These are phyloP conservation scores for Apamea monoglypha DNA, from an alignment of 2,888 invertebrate genomes.

Conservation along the genomic window DNA sequence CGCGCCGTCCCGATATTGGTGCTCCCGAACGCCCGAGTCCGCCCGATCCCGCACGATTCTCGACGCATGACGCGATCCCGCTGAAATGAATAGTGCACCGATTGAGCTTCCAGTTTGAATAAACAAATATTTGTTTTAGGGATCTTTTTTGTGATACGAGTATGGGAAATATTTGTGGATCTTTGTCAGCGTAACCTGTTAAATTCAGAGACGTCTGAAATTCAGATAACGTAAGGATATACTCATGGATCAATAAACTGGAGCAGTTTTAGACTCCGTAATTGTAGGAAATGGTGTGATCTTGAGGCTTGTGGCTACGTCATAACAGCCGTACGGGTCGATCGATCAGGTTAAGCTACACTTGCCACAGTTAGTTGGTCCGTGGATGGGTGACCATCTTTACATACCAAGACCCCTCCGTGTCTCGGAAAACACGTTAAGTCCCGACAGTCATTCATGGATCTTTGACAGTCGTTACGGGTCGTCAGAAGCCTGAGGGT, in stretches of 20 bases:
- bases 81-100: constrained; percentile 51
- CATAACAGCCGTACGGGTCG: background rate
- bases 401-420: background rate
- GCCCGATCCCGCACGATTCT: constrained; percentile 14
- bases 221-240: background rate
- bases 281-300: background rate
- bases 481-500: background rate
- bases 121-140: constrained; percentile 28
- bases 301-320: background rate
- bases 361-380: background rate
- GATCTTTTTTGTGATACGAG: constrained; percentile 31
- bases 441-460: background rate
- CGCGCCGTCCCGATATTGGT: constrained; percentile 46
- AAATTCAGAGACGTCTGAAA: constrained; percentile 4
- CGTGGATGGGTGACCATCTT: background rate
- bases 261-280: background rate
- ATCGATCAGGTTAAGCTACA: background rate
- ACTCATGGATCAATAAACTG: too few species aligned
- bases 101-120: constrained; percentile 41
- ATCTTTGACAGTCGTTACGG: background rate
- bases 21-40: constrained; percentile 29
- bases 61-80: constrained; percentile 42
- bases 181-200: constrained; percentile 3
- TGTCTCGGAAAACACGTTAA: background rate
- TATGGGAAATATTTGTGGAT: constrained; percentile 13